Evolutionary conservation across 1,140 invertebrate genomes (phyloP).

Genomic region (Leguminivora glycinivorella): DNA sequence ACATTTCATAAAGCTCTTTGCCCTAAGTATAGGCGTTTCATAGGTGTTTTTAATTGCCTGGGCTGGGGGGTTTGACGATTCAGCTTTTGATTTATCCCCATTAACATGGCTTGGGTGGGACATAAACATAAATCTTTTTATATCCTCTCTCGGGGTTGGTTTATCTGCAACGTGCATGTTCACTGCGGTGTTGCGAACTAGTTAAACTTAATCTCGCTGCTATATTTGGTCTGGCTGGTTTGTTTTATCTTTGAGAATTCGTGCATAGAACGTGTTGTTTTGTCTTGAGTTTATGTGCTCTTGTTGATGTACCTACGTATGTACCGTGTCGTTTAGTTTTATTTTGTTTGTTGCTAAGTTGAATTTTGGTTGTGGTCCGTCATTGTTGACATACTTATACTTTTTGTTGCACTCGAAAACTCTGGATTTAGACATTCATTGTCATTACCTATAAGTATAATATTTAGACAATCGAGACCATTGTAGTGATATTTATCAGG

Average conservation of each 20-base stretch:
- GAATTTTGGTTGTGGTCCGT: too few relatives aligned
- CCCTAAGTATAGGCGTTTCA: neutral
- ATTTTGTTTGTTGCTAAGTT: too few relatives aligned
- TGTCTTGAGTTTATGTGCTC: neutral
- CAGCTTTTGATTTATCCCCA: neutral
- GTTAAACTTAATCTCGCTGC: slow-evolving; percentile 5
- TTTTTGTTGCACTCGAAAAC: too few relatives aligned
- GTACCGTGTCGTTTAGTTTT: too few relatives aligned
- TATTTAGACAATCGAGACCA: too few relatives aligned
- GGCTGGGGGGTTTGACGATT: neutral
- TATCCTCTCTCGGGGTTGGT: neutral
- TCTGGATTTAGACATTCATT: too few relatives aligned
- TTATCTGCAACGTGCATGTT: slow-evolving; percentile 22
- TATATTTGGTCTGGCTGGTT: slow-evolving; percentile 5
- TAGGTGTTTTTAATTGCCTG: neutral
- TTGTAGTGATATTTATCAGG: too few relatives aligned
- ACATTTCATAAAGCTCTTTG: neutral
- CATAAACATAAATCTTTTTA: slow-evolving; percentile 4
- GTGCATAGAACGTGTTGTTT: neutral
- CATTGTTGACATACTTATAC: too few relatives aligned
- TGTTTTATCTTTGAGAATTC: slow-evolving; percentile 9
- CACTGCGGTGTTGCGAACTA: slow-evolving; percentile 17
- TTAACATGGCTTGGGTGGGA: neutral
- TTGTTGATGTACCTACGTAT: neutral
- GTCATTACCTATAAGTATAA: too few relatives aligned